Percentiles rank a stretch among this genome's conserved stretches.
phyloP scores from a whole-genome alignment of 92 coral and sea anemone species.

The Actinostola sp. region DNA sequence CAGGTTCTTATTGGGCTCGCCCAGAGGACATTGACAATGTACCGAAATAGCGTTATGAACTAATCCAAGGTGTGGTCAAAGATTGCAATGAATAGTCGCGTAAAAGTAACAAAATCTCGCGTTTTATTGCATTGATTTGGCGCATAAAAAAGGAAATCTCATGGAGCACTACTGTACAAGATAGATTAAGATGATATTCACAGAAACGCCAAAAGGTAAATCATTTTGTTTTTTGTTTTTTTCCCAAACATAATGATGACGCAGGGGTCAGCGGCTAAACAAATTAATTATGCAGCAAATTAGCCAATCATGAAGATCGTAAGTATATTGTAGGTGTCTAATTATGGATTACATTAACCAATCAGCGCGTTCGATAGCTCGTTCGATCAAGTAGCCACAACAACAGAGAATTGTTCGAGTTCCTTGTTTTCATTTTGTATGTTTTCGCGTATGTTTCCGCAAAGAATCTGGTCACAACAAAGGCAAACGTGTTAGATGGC shows the following conservation, averaged over 20 bases:
- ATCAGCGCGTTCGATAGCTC: conserved; percentile 30
- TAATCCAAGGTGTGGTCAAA: conserved; percentile 30
- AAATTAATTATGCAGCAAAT: conserved; percentile 38
- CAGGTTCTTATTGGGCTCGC: too few relatives aligned
- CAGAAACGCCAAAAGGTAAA: conserved; percentile 13
- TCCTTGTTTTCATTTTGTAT: conserved; percentile 37
- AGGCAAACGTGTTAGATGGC: conserved; percentile 30
- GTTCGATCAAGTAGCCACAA: conserved; percentile 28
- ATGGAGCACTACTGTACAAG: too few relatives aligned
- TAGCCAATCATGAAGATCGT: conserved; percentile 45
- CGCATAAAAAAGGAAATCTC: too few relatives aligned
- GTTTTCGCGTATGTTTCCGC: conserved; percentile 15
- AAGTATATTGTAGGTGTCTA: conserved; percentile 25
- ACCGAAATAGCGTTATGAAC: conserved; percentile 5
- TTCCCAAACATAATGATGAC: not conserved
- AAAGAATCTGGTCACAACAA: conserved; percentile 10
- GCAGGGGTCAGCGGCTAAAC: conserved; percentile 30
- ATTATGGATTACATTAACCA: conserved; percentile 25
- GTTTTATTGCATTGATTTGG: not conserved
- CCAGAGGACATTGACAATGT: not conserved
- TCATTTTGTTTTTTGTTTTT: not conserved
- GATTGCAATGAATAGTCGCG: conserved; percentile 6
- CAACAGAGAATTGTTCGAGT: conserved; percentile 18
- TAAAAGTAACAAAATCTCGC: too few relatives aligned
- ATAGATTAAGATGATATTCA: not conserved